A percentile compares a stretch with the other conserved stretches of the same genome.
Evolutionary conservation across 2,797 vertebrate genomes (phyloP).

Genomic region (Hyperoplus lanceolatus): DNA sequence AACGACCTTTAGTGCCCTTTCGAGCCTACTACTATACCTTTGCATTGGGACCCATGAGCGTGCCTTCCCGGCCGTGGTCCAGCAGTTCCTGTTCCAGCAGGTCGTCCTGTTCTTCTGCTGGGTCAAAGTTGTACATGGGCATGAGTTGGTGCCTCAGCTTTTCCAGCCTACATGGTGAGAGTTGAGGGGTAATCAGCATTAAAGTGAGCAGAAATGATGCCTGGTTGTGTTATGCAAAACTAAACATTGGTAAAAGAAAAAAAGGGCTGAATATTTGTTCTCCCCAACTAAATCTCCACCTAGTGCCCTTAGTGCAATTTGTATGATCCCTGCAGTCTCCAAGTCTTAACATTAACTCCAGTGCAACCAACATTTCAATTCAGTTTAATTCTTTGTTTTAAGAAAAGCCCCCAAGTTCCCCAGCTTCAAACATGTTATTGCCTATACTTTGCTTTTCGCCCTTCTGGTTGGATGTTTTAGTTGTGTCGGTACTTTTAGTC

Average conservation of each 20-base stretch:
- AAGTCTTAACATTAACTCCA: not conserved
- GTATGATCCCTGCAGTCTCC: not conserved
- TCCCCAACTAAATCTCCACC: not conserved
- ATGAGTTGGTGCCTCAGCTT: constrained; percentile 98
- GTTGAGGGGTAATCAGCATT: not conserved
- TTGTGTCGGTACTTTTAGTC: too few relatives aligned
- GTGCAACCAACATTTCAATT: not conserved
- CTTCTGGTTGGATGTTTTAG: too few relatives aligned
- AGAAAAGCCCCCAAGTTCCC: too few relatives aligned
- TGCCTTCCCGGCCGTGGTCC: constrained; percentile 93
- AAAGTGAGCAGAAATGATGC: not conserved
- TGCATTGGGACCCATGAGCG: constrained; percentile 86
- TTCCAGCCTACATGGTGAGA: constrained; percentile 88
- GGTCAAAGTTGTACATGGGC: constrained; percentile 99
- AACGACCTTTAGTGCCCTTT: not conserved
- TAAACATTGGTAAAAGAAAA: too few relatives aligned
- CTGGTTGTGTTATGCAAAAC: not conserved
- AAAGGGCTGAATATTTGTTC: not conserved
- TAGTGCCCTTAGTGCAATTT: not conserved
- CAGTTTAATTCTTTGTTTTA: too few relatives aligned
- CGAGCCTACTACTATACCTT: constrained; percentile 82
- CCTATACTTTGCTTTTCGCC: too few relatives aligned
- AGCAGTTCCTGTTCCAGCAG: constrained; percentile 97
- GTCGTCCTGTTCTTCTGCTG: constrained; percentile 97
- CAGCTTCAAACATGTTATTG: too few relatives aligned